A percentile compares a stretch with the other conserved stretches of the same genome.
Conservation (phyloP, 2,113 vertebrate species). For the Prietella phreatophila region DNA sequence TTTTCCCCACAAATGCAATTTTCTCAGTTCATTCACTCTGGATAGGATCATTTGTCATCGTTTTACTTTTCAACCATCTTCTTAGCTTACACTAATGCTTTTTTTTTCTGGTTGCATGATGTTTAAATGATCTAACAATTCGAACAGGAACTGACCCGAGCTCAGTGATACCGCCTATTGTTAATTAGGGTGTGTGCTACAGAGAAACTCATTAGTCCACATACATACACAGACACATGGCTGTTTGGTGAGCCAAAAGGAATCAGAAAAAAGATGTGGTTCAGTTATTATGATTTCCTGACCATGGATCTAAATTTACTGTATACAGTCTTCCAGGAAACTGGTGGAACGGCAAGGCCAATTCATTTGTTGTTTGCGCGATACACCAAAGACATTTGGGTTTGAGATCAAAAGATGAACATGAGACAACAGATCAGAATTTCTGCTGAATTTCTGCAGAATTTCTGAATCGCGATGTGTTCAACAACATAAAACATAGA, state of each 20-base stretch:
- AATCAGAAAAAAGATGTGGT: not conserved
- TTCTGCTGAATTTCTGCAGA: too few relatives aligned
- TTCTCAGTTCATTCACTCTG: conserved; percentile 1
- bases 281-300: not conserved
- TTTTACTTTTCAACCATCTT: not conserved
- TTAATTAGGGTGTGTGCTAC: conserved; percentile 3
- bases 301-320: not conserved
- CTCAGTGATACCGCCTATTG: not conserved
- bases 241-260: not conserved
- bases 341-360: too few relatives aligned
- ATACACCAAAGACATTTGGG: too few relatives aligned
- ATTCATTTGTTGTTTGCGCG: too few relatives aligned
- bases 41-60: not conserved
- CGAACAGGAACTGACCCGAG: not conserved
- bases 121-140: not conserved
- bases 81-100: not conserved
- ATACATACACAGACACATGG: not conserved
- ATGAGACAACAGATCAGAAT: too few relatives aligned
- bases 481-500: too few relatives aligned
- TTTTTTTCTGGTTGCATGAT: not conserved
- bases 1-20: conserved; percentile 2
- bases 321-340: not conserved
- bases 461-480: too few relatives aligned
- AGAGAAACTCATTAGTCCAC: not conserved
- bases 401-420: too few relatives aligned